Evolutionary conservation across 2,888 invertebrate genomes (phyloP), one percentile per base, ranked within the genome.

Genomic region (Gymnosoma rotundatum): DNA sequence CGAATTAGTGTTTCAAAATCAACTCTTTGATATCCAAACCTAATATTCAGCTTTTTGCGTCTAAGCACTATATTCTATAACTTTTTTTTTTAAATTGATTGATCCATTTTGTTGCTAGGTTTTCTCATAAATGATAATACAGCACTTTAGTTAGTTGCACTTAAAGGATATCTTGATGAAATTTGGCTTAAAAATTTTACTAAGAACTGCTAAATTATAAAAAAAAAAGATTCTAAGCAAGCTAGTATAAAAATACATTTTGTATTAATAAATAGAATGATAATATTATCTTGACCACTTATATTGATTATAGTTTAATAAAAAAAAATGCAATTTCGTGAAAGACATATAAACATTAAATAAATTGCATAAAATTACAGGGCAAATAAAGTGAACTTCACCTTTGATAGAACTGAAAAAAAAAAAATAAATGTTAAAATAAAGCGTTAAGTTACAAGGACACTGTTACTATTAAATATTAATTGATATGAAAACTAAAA

Each of bases 301-400:
- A 56, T 5, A 2, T 36, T 54, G 69, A 66, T 66, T 64, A 52
- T 18, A 42, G 42, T 42, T 76, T 14, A 42, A 50, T 42, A 52
- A 9, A n/a, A 64, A 54, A n/a, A 56, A 54, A 5, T 14, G 2
- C 20, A 72, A 12, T 66, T 2, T 66, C 72, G 48, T 72, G 72
- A 42, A 50, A 20, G 16, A 38, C 42, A 50, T 58, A 60, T 45
- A 16, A 73, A 72, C 72, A 66, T 73, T 58, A 73, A 72, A 66
- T 73, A 64, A 73, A 79, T 72, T 66, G 58, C 78, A 7, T 32
- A 20, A 78, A 78, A 78, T 78, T 79, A 79, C 32, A 64, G 64
- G 66, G 42, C 5, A 12, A 32, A 32, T 0, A n/a, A 70, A 54
- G 21, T 3, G 32, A 32, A 32, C 32, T 32, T 32, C 45, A 61